These are phyloP conservation scores for Paralichthys olivaceus DNA, from an alignment of 2,113 vertebrate genomes.

Conservation along the genomic window DNA sequence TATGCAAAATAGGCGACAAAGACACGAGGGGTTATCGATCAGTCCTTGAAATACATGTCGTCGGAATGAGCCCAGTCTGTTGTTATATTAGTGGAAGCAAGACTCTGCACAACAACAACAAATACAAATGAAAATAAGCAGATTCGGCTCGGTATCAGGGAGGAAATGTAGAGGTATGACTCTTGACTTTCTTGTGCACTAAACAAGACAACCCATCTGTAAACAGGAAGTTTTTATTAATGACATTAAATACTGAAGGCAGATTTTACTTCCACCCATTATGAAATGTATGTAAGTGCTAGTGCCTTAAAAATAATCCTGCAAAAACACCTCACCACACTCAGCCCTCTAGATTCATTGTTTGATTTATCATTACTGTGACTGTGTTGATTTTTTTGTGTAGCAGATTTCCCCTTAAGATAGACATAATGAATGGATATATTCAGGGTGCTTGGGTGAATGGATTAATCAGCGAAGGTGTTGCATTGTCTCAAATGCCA, in stretches of 20 bases:
- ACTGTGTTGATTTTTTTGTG: conserved; percentile 11
- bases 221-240: background rate
- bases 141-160: conserved; percentile 50
- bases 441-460: conserved; percentile 62
- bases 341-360: conserved; percentile 2
- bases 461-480: conserved; percentile 79
- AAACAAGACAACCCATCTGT: conserved; percentile 31
- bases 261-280: too few species aligned
- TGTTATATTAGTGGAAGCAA: conserved; percentile 50
- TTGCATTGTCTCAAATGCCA: conserved; percentile 82
- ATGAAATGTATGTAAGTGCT: too few species aligned
- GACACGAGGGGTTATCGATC: conserved; percentile 76
- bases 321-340: background rate
- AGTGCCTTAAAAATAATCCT: background rate
- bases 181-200: background rate
- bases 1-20: conserved; percentile 71
- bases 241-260: too few species aligned
- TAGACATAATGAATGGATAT: conserved; percentile 56
- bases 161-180: conserved; percentile 20
- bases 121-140: conserved; percentile 14
- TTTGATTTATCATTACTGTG: conserved; percentile 59
- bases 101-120: conserved; percentile 30
- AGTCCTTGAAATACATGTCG: conserved; percentile 62
- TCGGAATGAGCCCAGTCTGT: conserved; percentile 52
- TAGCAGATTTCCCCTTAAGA: conserved; percentile 11